Percentiles rank a stretch among this genome's conserved stretches.
Conservation (phyloP, 2,113 vertebrate genomes). For the Sialia sialis region DNA sequence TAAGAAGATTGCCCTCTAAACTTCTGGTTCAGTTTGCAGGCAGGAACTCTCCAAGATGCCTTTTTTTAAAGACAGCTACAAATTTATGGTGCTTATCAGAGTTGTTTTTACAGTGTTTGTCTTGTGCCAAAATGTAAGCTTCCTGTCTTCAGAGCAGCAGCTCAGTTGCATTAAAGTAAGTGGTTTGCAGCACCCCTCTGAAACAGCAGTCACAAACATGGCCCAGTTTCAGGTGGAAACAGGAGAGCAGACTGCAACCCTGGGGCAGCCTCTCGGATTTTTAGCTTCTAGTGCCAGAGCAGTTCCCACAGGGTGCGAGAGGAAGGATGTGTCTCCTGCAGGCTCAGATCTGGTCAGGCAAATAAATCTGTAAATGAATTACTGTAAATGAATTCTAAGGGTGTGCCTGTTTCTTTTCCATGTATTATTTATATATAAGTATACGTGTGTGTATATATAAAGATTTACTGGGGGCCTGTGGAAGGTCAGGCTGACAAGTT, state of each 20-base stretch:
- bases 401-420: neutral
- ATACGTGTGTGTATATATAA: neutral
- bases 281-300: neutral
- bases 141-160: neutral
- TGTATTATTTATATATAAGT: neutral
- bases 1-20: constrained; percentile 32
- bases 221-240: neutral
- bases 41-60: neutral
- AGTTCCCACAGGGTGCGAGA: neutral
- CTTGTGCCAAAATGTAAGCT: neutral
- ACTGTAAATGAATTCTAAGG: neutral
- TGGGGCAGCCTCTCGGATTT: neutral
- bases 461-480: neutral
- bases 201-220: neutral
- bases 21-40: neutral
- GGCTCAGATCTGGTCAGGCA: neutral
- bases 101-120: neutral
- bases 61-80: neutral
- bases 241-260: neutral
- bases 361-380: neutral
- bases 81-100: neutral
- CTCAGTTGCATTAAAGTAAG: neutral
- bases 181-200: neutral
- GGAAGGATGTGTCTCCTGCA: neutral
- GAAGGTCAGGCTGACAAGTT: neutral